phyloP scores from a whole-genome alignment of 2,113 vertebrate species.

The Actenoides lindsayi region DNA sequence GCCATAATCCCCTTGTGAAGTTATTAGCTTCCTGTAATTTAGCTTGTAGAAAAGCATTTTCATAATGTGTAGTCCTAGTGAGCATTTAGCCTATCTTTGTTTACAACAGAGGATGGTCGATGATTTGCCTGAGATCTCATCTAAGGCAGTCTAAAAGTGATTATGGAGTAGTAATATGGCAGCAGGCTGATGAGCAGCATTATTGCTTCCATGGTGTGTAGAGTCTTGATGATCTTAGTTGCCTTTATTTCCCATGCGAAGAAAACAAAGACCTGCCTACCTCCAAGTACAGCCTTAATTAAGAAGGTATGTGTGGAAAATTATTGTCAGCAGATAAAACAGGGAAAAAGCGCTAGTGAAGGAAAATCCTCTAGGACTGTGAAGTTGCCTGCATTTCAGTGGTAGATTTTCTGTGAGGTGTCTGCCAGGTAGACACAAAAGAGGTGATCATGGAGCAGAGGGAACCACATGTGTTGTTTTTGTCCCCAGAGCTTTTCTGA shows the following conservation, averaged over 20 bases:
- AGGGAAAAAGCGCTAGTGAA: not conserved
- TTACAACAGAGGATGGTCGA: not conserved
- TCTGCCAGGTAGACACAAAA: not conserved
- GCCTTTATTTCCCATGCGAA: not conserved
- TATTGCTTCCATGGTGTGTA: not conserved
- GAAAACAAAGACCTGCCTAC: not conserved
- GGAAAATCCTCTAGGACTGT: not conserved
- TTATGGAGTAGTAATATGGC: not conserved
- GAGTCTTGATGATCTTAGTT: not conserved
- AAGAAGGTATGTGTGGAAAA: not conserved
- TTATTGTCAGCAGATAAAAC: not conserved
- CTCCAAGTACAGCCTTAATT: not conserved
- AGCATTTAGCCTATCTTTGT: not conserved
- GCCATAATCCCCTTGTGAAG: not conserved
- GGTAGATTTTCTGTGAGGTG: not conserved
- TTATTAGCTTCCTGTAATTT: constrained; percentile 41
- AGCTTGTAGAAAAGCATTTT: constrained; percentile 29
- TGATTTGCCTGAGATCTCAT: not conserved
- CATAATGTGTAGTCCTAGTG: not conserved
- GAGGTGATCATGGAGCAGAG: not conserved
- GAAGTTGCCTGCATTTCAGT: not conserved
- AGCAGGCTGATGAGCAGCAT: not conserved
- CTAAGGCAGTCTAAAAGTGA: not conserved
- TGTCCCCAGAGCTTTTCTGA: not conserved
- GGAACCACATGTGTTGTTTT: not conserved